phyloP scores from a whole-genome alignment of 2,797 vertebrate genomes.

The Sphenopsis melanotis region DNA sequence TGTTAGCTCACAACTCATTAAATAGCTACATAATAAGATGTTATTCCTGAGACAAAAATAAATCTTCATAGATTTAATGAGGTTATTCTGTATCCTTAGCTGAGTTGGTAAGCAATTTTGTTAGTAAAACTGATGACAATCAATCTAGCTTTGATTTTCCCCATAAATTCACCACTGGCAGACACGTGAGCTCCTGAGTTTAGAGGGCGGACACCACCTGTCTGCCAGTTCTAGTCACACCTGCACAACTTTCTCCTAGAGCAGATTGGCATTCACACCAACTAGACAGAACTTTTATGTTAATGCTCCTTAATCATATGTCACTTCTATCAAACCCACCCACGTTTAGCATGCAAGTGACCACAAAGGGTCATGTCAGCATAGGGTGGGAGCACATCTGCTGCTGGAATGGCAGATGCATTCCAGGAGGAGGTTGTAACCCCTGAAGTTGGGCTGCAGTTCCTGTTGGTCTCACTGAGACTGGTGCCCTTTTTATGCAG shows the following conservation, averaged over 20 bases:
- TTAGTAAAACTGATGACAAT: background rate
- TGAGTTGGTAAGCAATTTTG: background rate
- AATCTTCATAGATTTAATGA: background rate
- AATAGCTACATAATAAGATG: background rate
- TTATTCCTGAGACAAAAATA: slow-evolving; percentile 22
- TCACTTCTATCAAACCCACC: background rate
- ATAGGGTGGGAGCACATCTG: background rate
- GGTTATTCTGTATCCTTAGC: background rate
- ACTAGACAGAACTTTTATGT: background rate
- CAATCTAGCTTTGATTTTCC: background rate
- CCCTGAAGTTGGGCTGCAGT: background rate
- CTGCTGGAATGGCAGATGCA: background rate
- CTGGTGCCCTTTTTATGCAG: background rate
- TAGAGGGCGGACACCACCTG: background rate
- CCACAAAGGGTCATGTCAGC: background rate
- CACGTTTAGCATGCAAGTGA: rapidly evolving
- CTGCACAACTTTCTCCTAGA: background rate
- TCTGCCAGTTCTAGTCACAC: background rate
- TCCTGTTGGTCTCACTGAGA: background rate
- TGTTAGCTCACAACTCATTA: slow-evolving; percentile 40
- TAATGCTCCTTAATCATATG: background rate
- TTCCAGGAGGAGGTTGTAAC: background rate
- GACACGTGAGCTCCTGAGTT: background rate
- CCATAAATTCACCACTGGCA: background rate
- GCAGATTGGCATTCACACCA: background rate